These are phyloP conservation scores for Drosophila fungiperda DNA, from an alignment of 2,888 invertebrate genomes.

Conservation along the genomic window DNA sequence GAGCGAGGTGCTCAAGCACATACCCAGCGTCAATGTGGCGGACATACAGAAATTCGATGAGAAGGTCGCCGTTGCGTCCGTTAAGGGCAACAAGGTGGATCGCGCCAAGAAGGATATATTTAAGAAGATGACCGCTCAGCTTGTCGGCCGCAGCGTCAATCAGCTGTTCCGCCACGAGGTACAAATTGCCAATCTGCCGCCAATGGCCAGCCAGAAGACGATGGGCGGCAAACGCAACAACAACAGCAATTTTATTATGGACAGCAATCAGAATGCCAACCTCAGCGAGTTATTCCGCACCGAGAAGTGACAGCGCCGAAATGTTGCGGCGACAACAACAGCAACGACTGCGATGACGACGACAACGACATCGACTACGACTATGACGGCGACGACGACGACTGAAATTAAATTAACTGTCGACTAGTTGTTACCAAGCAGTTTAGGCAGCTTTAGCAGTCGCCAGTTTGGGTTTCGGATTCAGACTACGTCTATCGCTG, in stretches of 20 bases:
- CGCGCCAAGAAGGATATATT: conserved; percentile 96
- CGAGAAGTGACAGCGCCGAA: conserved; percentile 71
- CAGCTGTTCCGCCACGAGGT: conserved; percentile 95
- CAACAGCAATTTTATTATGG: conserved; percentile 69
- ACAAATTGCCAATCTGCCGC: conserved; percentile 93
- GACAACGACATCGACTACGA: conserved; percentile 56
- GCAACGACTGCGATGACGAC: conserved; percentile 1
- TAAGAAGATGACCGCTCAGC: conserved; percentile 93
- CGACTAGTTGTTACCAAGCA: conserved; percentile 43
- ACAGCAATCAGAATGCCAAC: conserved; percentile 80
- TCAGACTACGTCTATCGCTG: background rate
- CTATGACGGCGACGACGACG: conserved; percentile 40
- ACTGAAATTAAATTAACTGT: conserved; percentile 76
- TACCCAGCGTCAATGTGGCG: conserved; percentile 92
- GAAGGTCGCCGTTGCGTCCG: conserved; percentile 88
- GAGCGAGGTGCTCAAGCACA: conserved; percentile 89
- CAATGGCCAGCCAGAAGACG: conserved; percentile 85
- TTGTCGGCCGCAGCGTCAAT: conserved; percentile 93
- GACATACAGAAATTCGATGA: conserved; percentile 95
- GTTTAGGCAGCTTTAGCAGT: background rate
- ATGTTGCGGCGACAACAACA: conserved; percentile 5
- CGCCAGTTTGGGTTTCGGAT: background rate
- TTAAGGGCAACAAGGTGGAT: conserved; percentile 92
- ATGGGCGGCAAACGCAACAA: conserved; percentile 41
- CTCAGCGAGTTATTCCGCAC: conserved; percentile 78